These are phyloP conservation scores for Mormyrus iriodes DNA, from an alignment of 2,113 vertebrate species.

Conservation along the genomic window DNA sequence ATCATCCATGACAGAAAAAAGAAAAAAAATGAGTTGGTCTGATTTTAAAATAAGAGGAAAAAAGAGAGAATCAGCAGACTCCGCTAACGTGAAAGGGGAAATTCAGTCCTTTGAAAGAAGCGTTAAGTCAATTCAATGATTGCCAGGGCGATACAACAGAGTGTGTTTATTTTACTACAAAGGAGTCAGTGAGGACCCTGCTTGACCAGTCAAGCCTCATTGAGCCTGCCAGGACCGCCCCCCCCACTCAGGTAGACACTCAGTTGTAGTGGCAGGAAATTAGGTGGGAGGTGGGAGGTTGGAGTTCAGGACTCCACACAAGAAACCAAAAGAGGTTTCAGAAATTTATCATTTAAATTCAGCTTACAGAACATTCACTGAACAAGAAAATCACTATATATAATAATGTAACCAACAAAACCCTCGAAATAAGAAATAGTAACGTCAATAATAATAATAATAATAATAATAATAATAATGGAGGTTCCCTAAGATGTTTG, in stretches of 20 bases:
- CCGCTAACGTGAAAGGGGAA: background rate
- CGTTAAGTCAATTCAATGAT: background rate
- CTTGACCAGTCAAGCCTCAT: slow-evolving; percentile 21
- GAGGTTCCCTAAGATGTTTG: slow-evolving; percentile 25
- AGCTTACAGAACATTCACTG: background rate
- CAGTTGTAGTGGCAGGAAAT: slow-evolving; percentile 17
- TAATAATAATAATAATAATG: slow-evolving; percentile 12
- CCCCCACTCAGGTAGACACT: slow-evolving; percentile 20
- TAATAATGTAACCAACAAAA: slow-evolving; percentile 4
- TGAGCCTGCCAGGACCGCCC: slow-evolving; percentile 33
- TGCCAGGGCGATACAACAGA: slow-evolving; percentile 40
- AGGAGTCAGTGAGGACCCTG: slow-evolving; percentile 49
- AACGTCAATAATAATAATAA: slow-evolving; percentile 7
- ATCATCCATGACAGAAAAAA: background rate
- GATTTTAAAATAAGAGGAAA: background rate
- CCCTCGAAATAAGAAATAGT: slow-evolving; percentile 12
- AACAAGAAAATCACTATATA: slow-evolving; percentile 15
- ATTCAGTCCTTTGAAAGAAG: background rate
- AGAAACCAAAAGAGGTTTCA: background rate
- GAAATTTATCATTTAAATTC: slow-evolving; percentile 10
- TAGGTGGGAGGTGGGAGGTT: background rate
- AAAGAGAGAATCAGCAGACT: background rate
- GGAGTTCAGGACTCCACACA: background rate
- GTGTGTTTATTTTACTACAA: slow-evolving; percentile 57
- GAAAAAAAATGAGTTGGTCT: background rate